Evolutionary conservation across 2,888 invertebrate genomes (phyloP), one percentile per base, ranked within the genome.

Genomic region (Heliconius sara): DNA sequence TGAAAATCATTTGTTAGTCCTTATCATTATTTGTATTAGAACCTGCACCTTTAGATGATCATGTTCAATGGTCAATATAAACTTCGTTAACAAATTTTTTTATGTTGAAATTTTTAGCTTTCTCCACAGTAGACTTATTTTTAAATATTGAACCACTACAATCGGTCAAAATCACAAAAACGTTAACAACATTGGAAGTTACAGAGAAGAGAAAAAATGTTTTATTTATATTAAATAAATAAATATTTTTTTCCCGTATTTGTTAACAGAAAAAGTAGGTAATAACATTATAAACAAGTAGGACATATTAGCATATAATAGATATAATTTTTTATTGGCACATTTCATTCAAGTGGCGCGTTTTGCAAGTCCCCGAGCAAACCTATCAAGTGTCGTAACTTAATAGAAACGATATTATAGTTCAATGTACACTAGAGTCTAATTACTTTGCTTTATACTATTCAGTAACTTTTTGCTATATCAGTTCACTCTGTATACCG

Each of bases 361-460:
- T 82, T 82, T 82, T 80, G 80, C 71, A 80, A 79, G 76, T 76
- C 60, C 71, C 71, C 73, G 70, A 76, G 80, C 65, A 75, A 80
- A 79, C 80, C 77, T 80, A 80, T 82, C 77, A 82, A 82, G 82
- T 80, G 74, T 82, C 75, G 78, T 65, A 73, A 74, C 65, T 47
- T 73, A 75, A 78, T 74, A 74, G 78, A 78, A 76, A 82, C 77
- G 74, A 78, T 81, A 70, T 70, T 70, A 78, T 70, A 80, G 81
- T 80, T 80, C 78, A 76, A 68, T 78, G 78, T 80, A 80, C 79
- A 76, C 76, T 78, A 68, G 76, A 80, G 80, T 81, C 78, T 81
- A 70, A 81, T 80, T 81, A 80, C 76, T 67, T 76, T 47, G 70
- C 68, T 22, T 70, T 78, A 66, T 47, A 60, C 66, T 52, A 73